Conservation (phyloP, 1,140 invertebrate genomes). For the Drosophila gunungcola region DNA sequence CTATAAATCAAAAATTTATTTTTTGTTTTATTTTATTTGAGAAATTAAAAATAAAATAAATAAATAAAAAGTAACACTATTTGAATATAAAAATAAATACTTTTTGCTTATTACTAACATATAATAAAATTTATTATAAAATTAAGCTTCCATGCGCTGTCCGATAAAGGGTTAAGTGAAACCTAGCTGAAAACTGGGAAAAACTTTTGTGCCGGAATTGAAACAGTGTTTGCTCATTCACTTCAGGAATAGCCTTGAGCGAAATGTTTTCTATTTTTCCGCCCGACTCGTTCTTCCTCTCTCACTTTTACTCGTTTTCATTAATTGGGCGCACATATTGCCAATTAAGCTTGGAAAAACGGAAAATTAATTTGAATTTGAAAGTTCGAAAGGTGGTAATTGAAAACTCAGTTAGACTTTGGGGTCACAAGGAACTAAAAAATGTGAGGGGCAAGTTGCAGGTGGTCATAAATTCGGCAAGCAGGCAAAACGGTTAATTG, state of each 20-base stretch:
- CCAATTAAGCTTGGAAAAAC: slow-evolving; percentile 75
- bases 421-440: not conserved
- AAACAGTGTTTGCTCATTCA: slow-evolving; percentile 42
- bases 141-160: not conserved
- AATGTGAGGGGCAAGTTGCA: slow-evolving; percentile 13
- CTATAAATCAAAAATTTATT: no score
- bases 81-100: no score
- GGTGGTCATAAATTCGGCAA: slow-evolving; percentile 57
- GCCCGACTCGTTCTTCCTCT: slow-evolving; percentile 34
- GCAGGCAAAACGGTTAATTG: slow-evolving; percentile 66
- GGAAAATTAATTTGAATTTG: slow-evolving; percentile 79
- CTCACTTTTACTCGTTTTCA: slow-evolving; percentile 34
- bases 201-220: slow-evolving; percentile 60
- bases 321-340: slow-evolving; percentile 78
- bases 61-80: no score
- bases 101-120: no score
- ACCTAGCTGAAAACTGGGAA: slow-evolving; percentile 8
- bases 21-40: no score
- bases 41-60: no score
- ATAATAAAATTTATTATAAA: no score
- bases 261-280: slow-evolving; percentile 32
- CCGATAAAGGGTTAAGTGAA: slow-evolving; percentile 10
- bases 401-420: slow-evolving; percentile 61
- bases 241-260: slow-evolving; percentile 34
- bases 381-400: slow-evolving; percentile 66